Base-by-base conservation (phyloP, 2,888 invertebrate species). In the Machimus rusticus region DNA sequence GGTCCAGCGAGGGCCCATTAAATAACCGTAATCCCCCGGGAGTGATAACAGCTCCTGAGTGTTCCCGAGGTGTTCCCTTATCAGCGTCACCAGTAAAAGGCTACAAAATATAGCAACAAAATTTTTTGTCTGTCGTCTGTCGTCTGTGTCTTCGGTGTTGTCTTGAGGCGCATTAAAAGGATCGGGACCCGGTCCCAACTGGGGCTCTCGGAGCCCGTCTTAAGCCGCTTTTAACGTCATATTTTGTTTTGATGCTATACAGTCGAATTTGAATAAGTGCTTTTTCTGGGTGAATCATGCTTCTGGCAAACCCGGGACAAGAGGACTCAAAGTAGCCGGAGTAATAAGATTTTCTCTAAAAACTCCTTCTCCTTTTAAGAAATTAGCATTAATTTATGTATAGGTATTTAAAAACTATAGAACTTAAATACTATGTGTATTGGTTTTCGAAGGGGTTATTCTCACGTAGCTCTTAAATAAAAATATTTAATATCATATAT, bases 61-160 rank as follows among this genome's bases (percentile, higher is more conserved):
- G 51, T 28, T 86, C 77, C 85, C 76, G 84, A 84, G 79, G 84
- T 86, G 87, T 88, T 77, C 76, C 77, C 34, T 87, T 87, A 88
- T 88, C 87, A 78, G 31, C 39, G 55, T 78, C 55, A 31, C 74
- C 78, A 51, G 81, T 81, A 81, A 81, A 81, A 81, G 81, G 81
- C 66, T 66, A 66, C 19, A 66, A 19, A 66, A 66, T 66, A 66
- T 66, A 66, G 9, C 66, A 66, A 66, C 19, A 66, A 51, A 5
- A 51, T 51, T 51, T 51, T 19, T 51, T 51, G 51, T 66, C 28
- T 28, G 66, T 66, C 23, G 57, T 57, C 79, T 37, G 37, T 81
- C 14, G 14, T 46, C 43, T 46, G 39, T 39, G 39, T 39, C 39
- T 39, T 39, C 2, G 81, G 43, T 81, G 51, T 23, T n/a, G 28